A percentile compares a stretch with the other conserved stretches of the same genome.
phyloP scores from a whole-genome alignment of 2,113 vertebrate genomes.

The Amia ocellicauda region DNA sequence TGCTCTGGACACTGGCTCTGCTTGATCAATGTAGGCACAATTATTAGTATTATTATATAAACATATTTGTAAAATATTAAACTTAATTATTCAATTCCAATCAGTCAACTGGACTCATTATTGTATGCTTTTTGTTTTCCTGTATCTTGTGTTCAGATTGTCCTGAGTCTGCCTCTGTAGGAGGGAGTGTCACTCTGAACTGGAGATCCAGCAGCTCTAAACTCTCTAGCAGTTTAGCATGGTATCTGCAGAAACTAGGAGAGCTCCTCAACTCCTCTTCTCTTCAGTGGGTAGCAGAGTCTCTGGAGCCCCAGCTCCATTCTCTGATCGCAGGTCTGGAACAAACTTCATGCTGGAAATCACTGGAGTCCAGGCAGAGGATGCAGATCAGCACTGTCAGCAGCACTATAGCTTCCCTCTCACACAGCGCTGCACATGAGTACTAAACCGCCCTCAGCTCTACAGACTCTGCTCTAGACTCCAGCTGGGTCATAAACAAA shows the following conservation, averaged over 20 bases:
- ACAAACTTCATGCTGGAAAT: slow-evolving; percentile 26
- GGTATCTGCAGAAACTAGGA: slow-evolving; percentile 24
- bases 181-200: slow-evolving; percentile 9
- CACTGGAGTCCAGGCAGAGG: slow-evolving; percentile 17
- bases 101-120: no score
- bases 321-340: slow-evolving; percentile 18
- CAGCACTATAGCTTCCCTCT: slow-evolving; percentile 10
- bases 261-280: slow-evolving; percentile 15
- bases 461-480: no score
- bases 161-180: slow-evolving; percentile 1
- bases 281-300: neutral
- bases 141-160: neutral
- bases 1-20: no score
- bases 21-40: no score
- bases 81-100: no score
- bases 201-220: slow-evolving; percentile 6
- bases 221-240: slow-evolving; percentile 2
- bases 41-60: no score
- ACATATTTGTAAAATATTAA: no score
- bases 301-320: slow-evolving; percentile 9
- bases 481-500: no score
- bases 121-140: neutral
- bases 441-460: slow-evolving; percentile 20
- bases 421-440: slow-evolving; percentile 20
- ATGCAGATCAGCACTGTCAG: slow-evolving; percentile 23